phyloP scores from a whole-genome alignment of 2,113 vertebrate species.

The Corynorhinus townsendii region DNA sequence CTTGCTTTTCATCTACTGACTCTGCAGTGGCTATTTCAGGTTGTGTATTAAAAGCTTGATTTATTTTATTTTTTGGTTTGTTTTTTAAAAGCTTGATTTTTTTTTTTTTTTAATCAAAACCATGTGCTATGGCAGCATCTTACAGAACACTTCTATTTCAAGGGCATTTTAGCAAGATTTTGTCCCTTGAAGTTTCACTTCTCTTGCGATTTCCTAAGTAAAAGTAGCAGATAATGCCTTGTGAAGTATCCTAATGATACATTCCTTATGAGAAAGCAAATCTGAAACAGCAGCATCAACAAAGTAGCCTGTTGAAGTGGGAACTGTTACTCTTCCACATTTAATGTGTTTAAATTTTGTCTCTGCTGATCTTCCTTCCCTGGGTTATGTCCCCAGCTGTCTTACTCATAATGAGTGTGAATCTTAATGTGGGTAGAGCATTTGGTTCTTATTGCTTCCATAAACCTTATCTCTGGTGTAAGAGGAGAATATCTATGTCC shows the following conservation, averaged over 20 bases:
- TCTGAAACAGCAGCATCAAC: slow-evolving; percentile 1
- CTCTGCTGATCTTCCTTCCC: background rate
- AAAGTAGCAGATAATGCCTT: background rate
- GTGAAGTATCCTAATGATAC: background rate
- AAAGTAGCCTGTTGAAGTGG: background rate
- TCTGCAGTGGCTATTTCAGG: background rate
- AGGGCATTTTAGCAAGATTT: slow-evolving; percentile 26
- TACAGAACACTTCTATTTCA: background rate
- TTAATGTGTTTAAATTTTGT: slow-evolving; percentile 14
- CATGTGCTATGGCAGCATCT: background rate
- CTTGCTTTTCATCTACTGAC: background rate
- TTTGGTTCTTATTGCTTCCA: background rate
- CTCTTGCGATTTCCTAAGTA: slow-evolving; percentile 21
- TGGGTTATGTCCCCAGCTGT: background rate
- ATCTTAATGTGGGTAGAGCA: background rate
- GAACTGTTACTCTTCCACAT: background rate
- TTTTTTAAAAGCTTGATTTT: background rate
- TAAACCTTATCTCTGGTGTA: background rate
- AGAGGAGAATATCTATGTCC: background rate
- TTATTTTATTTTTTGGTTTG: background rate
- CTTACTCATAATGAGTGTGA: background rate
- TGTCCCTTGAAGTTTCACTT: background rate
- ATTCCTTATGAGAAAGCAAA: slow-evolving; percentile 31
- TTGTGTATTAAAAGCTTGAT: background rate
- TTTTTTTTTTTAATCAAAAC: background rate